A percentile compares a stretch with the other conserved stretches of the same genome.
phyloP scores from a whole-genome alignment of 2,888 invertebrate genomes.

The Dioctria linearis region DNA sequence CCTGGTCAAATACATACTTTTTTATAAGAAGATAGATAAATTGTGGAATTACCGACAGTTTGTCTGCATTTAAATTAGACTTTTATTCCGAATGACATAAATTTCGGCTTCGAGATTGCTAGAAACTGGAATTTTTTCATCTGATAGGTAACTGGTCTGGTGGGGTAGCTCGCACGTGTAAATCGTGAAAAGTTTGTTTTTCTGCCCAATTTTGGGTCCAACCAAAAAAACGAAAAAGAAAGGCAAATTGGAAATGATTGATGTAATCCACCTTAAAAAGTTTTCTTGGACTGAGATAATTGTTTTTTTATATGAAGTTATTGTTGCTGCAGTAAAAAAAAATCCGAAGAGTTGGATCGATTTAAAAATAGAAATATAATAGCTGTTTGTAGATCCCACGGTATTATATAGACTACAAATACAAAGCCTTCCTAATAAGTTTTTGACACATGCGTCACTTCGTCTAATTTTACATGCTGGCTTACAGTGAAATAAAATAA shows the following conservation, averaged over 20 bases:
- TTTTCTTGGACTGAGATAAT: conserved; percentile 22
- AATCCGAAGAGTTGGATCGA: no score
- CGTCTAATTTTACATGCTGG: no score
- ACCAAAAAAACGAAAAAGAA: conserved; percentile 4
- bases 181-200: conserved; percentile 16
- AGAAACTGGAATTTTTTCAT: conserved; percentile 25
- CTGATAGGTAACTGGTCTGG: conserved; percentile 9
- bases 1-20: not conserved
- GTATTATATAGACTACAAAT: no score
- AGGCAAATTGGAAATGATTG: conserved; percentile 43
- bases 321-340: conserved; percentile 2
- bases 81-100: conserved; percentile 21
- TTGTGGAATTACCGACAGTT: conserved; percentile 3
- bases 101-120: not conserved
- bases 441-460: no score
- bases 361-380: no score
- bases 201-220: not conserved
- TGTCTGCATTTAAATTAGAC: conserved; percentile 35
- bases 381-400: no score
- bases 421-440: no score
- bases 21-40: conserved; percentile 26
- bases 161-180: conserved; percentile 16
- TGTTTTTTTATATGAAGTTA: conserved; percentile 21
- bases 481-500: no score
- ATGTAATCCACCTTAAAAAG: conserved; percentile 32